Evolutionary conservation across 2,797 vertebrate species (phyloP), one percentile per base, ranked within the genome.

Genomic region (Masticophis lateralis): DNA sequence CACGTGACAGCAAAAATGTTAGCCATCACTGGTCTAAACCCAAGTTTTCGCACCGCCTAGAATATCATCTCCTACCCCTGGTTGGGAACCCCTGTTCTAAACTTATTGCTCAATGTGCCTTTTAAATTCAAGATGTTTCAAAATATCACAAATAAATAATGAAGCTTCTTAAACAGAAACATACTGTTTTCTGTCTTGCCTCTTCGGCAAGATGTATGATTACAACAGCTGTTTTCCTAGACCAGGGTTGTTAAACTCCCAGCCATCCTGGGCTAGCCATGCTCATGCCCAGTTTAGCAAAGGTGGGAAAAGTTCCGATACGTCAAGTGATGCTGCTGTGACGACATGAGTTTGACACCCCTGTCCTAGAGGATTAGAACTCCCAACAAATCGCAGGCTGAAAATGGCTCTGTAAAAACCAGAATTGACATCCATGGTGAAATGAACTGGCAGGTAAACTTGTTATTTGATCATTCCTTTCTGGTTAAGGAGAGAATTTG

Each of bases 141-240:
- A 74, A 3, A 0, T 95, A 90, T 86, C 32, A 1, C 22, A 88
- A 43, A 32, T 11, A 86, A 91, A 47, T 32, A 1, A 4, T 27
- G 74, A 83, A 79, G 32, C 53, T 22, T 66, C 63, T 60, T 93
- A 91, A 96, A 88, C 20, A 91, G 60, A 28, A 66, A 90, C 32
- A 86, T 83, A 91, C 86, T 91, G 25, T 57, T 92, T 94, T 61
- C 16, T 91, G 43, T 92, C 43, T 11, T 91, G 0, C 47, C 55
- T 87, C 51, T 18, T 61, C 0, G 55, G 94, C 74, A 90, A 92
- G 6, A 79, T 89, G 28, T 27, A 92, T 96, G 96, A 97, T 97
- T 97, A 96, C 95, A 95, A 89, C 90, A 93, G 93, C 86, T 63
- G 92, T 95, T 20, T 27, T 37, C 60, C 93, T 94, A 83, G 10